These are phyloP conservation scores for Muraenolepis orangiensis DNA, from an alignment of 2,797 vertebrate genomes.

Conservation along the genomic window DNA sequence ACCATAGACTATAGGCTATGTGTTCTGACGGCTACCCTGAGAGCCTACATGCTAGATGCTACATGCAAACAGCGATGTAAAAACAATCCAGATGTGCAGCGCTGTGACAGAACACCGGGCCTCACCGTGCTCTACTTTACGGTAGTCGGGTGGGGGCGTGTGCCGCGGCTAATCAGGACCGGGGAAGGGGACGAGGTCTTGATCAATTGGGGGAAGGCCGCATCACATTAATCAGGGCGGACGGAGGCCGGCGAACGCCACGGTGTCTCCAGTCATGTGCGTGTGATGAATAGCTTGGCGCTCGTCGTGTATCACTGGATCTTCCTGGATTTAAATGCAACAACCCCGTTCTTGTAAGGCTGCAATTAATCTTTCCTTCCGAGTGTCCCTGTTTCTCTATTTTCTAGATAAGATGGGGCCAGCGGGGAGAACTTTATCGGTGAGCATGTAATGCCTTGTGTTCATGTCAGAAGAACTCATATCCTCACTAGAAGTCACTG, in stretches of 20 bases:
- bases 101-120: background rate
- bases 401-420: conserved; percentile 48
- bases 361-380: conserved; percentile 55
- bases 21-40: background rate
- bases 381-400: conserved; percentile 33
- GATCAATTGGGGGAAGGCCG: conserved; percentile 76
- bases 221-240: conserved; percentile 81
- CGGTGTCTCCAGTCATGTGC: conserved; percentile 53
- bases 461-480: background rate
- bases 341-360: conserved; percentile 52
- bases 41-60: background rate
- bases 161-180: conserved; percentile 77
- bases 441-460: background rate
- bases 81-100: background rate
- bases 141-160: background rate
- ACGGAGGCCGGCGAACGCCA: conserved; percentile 46
- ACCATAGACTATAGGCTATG: background rate
- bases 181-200: conserved; percentile 66
- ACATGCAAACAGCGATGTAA: background rate
- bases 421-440: conserved; percentile 24
- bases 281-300: conserved; percentile 68
- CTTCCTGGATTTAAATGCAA: conserved; percentile 66
- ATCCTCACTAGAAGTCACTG: no score
- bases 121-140: background rate
- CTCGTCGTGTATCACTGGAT: conserved; percentile 60